Base-by-base conservation (phyloP, 2,888 invertebrate genomes). In the Nemurella pictetii region DNA sequence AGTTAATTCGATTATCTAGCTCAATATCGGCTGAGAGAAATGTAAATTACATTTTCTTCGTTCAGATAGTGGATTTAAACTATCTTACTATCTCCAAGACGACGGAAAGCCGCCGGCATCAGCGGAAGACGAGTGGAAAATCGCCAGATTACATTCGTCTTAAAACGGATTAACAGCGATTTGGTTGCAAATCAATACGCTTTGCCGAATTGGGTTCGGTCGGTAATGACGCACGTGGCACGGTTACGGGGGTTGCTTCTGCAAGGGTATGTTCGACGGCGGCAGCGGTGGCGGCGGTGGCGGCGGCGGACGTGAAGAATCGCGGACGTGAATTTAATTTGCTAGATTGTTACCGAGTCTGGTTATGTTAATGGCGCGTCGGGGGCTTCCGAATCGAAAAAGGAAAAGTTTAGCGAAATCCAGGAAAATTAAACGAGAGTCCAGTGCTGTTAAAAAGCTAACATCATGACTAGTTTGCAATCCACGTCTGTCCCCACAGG, bases 101-200 rank as follows among this genome's bases (percentile, higher is more conserved):
- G 55, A 55, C 9, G 55, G 20, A 55, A 55, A 55, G 55, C 55
- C 55, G 55, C 55, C 20, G 55, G 55, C 20, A 55, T 55, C 55
- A 55, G 55, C 55, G 3, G 9, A 12, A 55, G 55, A 12, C 20
- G 55, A 55, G 55, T 55, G 55, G 55, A 55, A 55, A 55, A 55
- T 55, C 55, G 55, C 20, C 55, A 55, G 55, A 55, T 55, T 55
- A 55, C 55, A 55, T 55, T 55, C 55, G 55, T 55, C 55, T 75
- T 75, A 75, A 28, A 75, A 75, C 20, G 75, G 75, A 75, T 75
- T 75, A 75, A 9, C 28, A 25, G 75, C 75, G 75, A 27, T 28
- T 75, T 75, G 26, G 75, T 27, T 28, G 75, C 75, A 75, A 75
- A 75, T 75, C 75, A 55, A 55, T 55, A 55, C 55, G 55, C 55